Evolutionary conservation across 1,140 invertebrate species (phyloP).

Genomic region (Hyposmocoma kahamanoa): DNA sequence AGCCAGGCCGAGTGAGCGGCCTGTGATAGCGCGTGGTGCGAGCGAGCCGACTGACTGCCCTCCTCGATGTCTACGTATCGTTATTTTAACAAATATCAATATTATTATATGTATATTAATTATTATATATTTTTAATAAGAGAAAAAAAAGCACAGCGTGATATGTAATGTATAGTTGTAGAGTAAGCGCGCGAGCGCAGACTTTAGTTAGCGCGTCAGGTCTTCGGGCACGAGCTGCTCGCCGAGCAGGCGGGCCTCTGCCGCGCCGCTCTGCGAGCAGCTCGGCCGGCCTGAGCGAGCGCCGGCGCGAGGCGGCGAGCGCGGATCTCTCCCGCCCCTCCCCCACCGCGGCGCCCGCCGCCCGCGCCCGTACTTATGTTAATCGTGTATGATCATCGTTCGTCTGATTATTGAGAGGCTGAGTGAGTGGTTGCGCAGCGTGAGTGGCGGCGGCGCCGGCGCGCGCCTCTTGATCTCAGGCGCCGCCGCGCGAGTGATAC

Average conservation of each 20-base stretch:
- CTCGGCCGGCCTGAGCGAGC: too few species aligned
- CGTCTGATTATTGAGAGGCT: not conserved
- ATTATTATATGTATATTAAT: constrained; percentile 70
- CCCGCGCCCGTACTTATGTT: too few species aligned
- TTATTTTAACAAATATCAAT: constrained; percentile 72
- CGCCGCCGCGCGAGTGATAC: constrained; percentile 56
- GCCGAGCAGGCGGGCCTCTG: too few species aligned
- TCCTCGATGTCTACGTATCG: constrained; percentile 67
- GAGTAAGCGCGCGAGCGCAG: constrained; percentile 39
- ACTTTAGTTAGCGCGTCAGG: too few species aligned
- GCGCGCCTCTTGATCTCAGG: constrained; percentile 58
- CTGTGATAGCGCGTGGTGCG: constrained; percentile 37
- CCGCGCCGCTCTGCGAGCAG: too few species aligned
- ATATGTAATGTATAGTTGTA: constrained; percentile 71
- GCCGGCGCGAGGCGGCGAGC: constrained; percentile 31
- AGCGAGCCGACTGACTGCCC: constrained; percentile 60
- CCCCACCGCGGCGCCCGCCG: not conserved
- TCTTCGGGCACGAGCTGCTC: too few species aligned
- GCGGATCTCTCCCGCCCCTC: constrained; percentile 44
- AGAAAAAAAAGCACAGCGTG: constrained; percentile 69
- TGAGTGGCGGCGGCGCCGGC: constrained; percentile 15
- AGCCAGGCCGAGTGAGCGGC: constrained; percentile 73
- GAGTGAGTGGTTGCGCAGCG: not conserved
- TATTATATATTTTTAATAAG: constrained; percentile 71
- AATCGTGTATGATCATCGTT: too few species aligned